These are phyloP conservation scores for Agrotis ipsilon DNA, from an alignment of 2,888 invertebrate genomes.

Conservation along the genomic window DNA sequence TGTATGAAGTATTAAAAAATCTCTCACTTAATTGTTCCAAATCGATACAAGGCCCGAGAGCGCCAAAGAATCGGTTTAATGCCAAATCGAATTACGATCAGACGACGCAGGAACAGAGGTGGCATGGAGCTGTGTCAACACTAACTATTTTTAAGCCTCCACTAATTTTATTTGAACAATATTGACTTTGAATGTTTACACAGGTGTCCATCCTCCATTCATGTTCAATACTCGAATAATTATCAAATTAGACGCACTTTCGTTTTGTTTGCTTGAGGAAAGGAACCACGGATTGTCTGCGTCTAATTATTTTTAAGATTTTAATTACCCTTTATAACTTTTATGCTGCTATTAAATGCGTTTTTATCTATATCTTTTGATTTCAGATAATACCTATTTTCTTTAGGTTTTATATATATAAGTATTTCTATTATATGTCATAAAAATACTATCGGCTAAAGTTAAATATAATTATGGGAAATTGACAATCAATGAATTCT, in stretches of 20 bases:
- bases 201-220: conserved; percentile 55
- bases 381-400: background rate
- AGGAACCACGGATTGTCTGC: conserved; percentile 14
- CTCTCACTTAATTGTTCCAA: conserved; percentile 62
- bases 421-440: background rate
- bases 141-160: conserved; percentile 32
- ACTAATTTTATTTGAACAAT: conserved; percentile 35
- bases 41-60: conserved; percentile 64
- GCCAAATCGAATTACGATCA: conserved; percentile 75
- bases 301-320: conserved; percentile 7
- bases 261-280: conserved; percentile 34
- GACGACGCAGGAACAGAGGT: conserved; percentile 49
- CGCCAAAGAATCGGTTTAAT: conserved; percentile 70
- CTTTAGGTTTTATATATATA: background rate
- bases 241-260: conserved; percentile 62
- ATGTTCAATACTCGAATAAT: conserved; percentile 43
- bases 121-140: conserved; percentile 51
- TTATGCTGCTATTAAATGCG: conserved; percentile 17
- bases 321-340: conserved; percentile 21
- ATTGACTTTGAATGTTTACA: conserved; percentile 56
- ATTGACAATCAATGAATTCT: conserved; percentile 17
- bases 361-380: conserved; percentile 12
- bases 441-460: background rate
- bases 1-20: conserved; percentile 58
- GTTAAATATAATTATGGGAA: background rate